These are phyloP conservation scores for Galerucella calmariensis DNA, from an alignment of 2,888 invertebrate species.

Conservation along the genomic window DNA sequence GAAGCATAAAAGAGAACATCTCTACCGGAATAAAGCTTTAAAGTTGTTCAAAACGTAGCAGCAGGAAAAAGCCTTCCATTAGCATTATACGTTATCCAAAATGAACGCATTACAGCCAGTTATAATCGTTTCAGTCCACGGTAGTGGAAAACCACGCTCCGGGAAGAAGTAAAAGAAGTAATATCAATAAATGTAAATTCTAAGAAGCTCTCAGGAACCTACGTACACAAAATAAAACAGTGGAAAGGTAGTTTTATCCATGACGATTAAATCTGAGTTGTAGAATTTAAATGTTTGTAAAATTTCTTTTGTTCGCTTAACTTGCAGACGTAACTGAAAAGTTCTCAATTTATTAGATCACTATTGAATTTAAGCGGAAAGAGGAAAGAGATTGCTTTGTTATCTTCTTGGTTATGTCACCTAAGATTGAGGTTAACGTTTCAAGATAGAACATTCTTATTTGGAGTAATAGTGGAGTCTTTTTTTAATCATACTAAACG, in stretches of 20 bases:
- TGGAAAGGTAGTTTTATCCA: conserved; percentile 33
- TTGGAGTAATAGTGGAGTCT: neutral
- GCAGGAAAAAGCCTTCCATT: conserved; percentile 35
- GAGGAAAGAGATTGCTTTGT: neutral
- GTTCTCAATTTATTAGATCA: neutral
- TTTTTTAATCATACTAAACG: too few species aligned
- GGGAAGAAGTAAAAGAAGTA: conserved; percentile 45
- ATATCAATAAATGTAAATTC: conserved; percentile 53
- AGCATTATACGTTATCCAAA: conserved; percentile 36
- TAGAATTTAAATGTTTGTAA: conserved; percentile 45
- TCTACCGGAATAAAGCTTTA: conserved; percentile 30
- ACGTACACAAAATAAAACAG: conserved; percentile 42
- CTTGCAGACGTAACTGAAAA: neutral
- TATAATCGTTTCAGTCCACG: conserved; percentile 39
- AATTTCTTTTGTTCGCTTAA: conserved; percentile 37
- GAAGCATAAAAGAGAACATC: conserved; percentile 20
- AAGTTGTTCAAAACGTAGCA: conserved; percentile 31
- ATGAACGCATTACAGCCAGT: conserved; percentile 38
- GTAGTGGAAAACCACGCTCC: conserved; percentile 28
- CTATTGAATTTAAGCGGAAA: conserved; percentile 1
- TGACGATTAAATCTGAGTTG: conserved; percentile 41
- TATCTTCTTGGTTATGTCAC: neutral
- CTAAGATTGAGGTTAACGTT: neutral
- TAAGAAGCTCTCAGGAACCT: conserved; percentile 36
- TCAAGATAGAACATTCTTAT: neutral